Conservation (phyloP, 2,888 invertebrate species). For the Melinaea menophilus region DNA sequence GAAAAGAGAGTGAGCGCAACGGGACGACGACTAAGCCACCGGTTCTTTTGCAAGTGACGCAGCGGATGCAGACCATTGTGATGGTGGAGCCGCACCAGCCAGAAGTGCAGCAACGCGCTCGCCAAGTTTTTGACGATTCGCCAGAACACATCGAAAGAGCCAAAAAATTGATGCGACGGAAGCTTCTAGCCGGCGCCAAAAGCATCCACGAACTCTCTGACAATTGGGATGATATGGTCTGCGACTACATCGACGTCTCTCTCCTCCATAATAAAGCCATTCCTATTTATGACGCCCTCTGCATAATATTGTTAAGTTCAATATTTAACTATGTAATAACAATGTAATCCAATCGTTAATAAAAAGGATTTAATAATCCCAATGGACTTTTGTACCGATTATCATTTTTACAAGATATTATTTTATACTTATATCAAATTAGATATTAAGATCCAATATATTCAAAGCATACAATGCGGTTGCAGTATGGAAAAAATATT, state of each 20-base stretch:
- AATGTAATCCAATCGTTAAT: neutral
- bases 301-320: conserved; percentile 1
- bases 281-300: neutral
- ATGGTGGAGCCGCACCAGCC: conserved; percentile 52
- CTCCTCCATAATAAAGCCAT: conserved; percentile 38
- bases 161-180: conserved; percentile 59
- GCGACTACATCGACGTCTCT: conserved; percentile 62
- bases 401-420: no score
- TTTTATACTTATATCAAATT: no score
- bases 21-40: conserved; percentile 52
- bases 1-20: conserved; percentile 47
- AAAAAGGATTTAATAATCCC: neutral
- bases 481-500: no score
- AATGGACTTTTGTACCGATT: neutral
- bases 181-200: conserved; percentile 52
- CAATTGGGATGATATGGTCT: conserved; percentile 64
- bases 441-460: no score
- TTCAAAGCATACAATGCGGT: no score
- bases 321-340: conserved; percentile 5
- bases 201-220: conserved; percentile 59
- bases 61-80: conserved; percentile 52
- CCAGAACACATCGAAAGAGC: conserved; percentile 49
- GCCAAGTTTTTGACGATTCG: conserved; percentile 44
- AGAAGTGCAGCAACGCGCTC: conserved; percentile 43
- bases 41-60: conserved; percentile 58